Evolutionary conservation across 2,888 invertebrate genomes (phyloP).

Genomic region (Trichogramma evanescens): DNA sequence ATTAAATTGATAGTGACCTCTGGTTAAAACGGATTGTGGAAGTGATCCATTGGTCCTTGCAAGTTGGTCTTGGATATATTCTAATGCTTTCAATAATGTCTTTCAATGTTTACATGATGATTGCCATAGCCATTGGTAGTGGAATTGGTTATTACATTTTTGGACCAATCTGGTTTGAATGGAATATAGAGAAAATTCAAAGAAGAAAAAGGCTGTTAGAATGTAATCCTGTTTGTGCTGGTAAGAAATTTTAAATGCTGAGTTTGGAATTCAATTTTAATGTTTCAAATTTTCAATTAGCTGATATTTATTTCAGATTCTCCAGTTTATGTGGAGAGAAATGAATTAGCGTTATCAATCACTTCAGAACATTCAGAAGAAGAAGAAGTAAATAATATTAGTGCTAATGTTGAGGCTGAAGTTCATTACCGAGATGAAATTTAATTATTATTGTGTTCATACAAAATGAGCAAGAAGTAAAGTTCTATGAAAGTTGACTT

Average conservation of each 20-base stretch:
- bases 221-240: constrained; percentile 38
- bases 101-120: constrained; percentile 62
- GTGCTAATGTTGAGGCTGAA: constrained; percentile 31
- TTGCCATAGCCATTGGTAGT: constrained; percentile 61
- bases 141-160: constrained; percentile 55
- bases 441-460: not conserved
- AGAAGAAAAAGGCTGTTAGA: constrained; percentile 25
- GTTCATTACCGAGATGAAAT: constrained; percentile 6
- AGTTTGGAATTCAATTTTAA: not conserved
- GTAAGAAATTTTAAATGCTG: constrained; percentile 25
- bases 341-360: constrained; percentile 31
- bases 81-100: constrained; percentile 70
- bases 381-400: constrained; percentile 24
- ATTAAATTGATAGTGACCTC: constrained; percentile 23
- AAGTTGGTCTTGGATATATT: constrained; percentile 60
- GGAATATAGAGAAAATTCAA: constrained; percentile 50
- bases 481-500: not conserved
- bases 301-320: constrained; percentile 28
- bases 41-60: constrained; percentile 51
- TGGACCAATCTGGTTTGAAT: constrained; percentile 50
- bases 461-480: no score
- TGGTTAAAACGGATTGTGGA: constrained; percentile 47
- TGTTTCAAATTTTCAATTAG: not conserved
- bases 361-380: constrained; percentile 33
- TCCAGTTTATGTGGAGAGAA: constrained; percentile 27